Conservation (phyloP, 2,888 invertebrate genomes). For the Theretra japonica region DNA sequence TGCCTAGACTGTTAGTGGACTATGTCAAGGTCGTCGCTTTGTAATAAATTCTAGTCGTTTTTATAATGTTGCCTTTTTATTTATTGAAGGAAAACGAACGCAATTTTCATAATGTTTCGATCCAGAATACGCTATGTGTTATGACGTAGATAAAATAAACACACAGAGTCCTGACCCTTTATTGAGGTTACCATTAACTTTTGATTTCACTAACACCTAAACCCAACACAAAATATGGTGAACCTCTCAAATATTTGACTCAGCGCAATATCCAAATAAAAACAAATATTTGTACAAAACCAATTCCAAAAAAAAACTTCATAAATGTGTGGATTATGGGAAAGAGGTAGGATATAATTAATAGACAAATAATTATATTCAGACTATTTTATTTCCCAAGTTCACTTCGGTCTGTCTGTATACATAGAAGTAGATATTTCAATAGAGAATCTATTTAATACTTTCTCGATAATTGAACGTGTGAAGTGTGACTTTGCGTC, state of each 20-base stretch:
- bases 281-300: neutral
- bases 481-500: neutral
- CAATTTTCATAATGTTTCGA: no score
- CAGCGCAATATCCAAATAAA: no score
- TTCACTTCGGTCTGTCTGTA: conserved; percentile 35
- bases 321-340: neutral
- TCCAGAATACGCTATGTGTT: no score
- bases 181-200: no score
- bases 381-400: conserved; percentile 41
- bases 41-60: conserved; percentile 39
- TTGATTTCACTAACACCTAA: no score
- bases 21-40: conserved; percentile 86
- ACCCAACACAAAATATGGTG: no score
- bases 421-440: conserved; percentile 16
- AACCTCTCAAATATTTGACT: no score
- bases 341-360: neutral
- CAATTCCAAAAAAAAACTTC: neutral
- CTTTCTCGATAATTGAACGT: conserved; percentile 20
- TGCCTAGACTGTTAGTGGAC: conserved; percentile 82
- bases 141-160: no score
- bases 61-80: conserved; percentile 1
- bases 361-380: conserved; percentile 30
- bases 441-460: conserved; percentile 28
- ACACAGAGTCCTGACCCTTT: no score
- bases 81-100: no score